phyloP scores from a whole-genome alignment of 2,113 vertebrate species.

The Gila orcuttii region DNA sequence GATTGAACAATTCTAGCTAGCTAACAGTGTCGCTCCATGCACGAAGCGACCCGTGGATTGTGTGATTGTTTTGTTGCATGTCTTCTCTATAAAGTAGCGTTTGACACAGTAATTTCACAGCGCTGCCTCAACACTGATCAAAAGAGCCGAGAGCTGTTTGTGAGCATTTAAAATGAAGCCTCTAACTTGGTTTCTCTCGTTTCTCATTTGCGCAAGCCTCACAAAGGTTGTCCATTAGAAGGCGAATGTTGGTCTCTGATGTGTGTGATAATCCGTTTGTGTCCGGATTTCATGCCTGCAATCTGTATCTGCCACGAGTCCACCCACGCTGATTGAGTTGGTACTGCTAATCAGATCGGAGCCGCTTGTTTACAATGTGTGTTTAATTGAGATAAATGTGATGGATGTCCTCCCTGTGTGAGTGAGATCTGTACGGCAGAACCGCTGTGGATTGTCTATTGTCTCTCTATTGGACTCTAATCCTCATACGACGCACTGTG shows the following conservation, averaged over 20 bases:
- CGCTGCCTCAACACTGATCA: not conserved
- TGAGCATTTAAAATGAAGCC: not conserved
- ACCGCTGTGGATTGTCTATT: conserved; percentile 1
- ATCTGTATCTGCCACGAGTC: conserved; percentile 35
- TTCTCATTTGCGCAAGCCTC: conserved; percentile 8
- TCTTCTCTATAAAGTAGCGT: not conserved
- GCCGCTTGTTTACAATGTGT: conserved; percentile 46
- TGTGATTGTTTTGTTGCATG: not conserved
- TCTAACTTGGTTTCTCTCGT: conserved; percentile 22
- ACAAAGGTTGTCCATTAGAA: conserved; percentile 31
- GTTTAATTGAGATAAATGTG: conserved; percentile 57
- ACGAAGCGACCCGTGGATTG: not conserved
- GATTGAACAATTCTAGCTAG: not conserved
- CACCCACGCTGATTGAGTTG: conserved; percentile 37
- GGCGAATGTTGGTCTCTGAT: not conserved
- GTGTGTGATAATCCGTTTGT: conserved; percentile 34
- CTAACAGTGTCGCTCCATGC: not conserved
- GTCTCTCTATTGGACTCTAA: conserved; percentile 7
- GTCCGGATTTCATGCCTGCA: conserved; percentile 33
- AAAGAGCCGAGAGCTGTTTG: conserved; percentile 18
- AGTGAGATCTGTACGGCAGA: conserved; percentile 20
- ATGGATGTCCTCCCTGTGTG: conserved; percentile 38
- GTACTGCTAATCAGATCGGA: conserved; percentile 31
- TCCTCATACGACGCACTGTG: not conserved
- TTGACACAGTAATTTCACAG: conserved; percentile 16